Percentiles rank a stretch among this genome's conserved stretches.
phyloP scores from a whole-genome alignment of 2,113 vertebrate genomes.

The Bettongia penicillata region DNA sequence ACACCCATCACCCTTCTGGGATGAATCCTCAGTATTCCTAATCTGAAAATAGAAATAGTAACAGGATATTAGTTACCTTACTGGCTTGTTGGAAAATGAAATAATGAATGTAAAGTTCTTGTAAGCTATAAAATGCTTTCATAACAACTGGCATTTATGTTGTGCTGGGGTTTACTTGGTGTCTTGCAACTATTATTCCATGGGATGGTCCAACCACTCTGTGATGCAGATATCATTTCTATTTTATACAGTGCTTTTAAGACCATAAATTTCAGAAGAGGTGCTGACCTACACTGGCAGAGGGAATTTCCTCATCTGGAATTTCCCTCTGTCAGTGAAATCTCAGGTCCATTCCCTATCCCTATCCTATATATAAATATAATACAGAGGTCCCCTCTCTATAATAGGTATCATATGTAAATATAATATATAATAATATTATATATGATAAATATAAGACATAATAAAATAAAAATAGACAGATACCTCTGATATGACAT shows the following conservation, averaged over 20 bases:
- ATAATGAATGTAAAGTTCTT: no score
- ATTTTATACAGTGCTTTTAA: background rate
- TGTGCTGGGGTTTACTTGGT: background rate
- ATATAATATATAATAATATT: no score
- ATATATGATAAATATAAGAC: background rate
- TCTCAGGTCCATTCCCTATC: background rate
- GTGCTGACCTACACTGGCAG: background rate
- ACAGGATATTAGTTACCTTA: no score
- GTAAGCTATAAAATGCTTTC: no score
- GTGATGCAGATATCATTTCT: background rate
- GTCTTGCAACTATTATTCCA: background rate
- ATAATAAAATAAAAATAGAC: background rate
- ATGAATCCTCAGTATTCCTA: no score
- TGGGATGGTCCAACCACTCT: background rate
- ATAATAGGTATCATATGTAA: background rate
- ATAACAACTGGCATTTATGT: background rate
- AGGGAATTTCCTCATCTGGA: background rate
- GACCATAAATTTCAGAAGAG: background rate
- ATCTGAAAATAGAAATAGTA: no score
- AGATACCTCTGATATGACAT: background rate
- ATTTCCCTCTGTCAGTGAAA: background rate
- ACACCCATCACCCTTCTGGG: no score
- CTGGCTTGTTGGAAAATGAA: no score
- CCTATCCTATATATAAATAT: background rate
- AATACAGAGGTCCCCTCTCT: background rate